Evolutionary conservation across 1,140 invertebrate species (phyloP).

Genomic region (Geopemphigus sp.): DNA sequence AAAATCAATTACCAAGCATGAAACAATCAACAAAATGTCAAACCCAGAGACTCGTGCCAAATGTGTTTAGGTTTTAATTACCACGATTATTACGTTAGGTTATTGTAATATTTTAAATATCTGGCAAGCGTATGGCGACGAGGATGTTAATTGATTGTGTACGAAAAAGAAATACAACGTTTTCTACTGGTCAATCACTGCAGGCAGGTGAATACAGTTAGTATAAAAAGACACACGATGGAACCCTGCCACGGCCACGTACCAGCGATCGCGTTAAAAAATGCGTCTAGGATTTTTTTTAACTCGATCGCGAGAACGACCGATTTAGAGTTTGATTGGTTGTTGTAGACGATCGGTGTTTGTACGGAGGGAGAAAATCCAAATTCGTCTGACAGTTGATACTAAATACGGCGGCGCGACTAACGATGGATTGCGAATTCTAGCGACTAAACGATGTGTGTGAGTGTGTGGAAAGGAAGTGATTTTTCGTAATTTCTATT

Average conservation of each 20-base stretch:
- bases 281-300: background rate
- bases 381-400: background rate
- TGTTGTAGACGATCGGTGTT: background rate
- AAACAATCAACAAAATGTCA: too few species aligned
- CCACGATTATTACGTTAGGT: too few species aligned
- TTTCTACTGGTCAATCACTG: background rate
- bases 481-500: background rate
- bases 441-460: too few species aligned
- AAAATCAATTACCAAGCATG: too few species aligned
- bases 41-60: too few species aligned
- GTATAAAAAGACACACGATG: background rate
- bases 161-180: background rate
- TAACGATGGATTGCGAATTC: too few species aligned
- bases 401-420: too few species aligned
- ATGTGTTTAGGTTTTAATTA: too few species aligned
- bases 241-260: too few species aligned
- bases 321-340: background rate
- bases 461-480: too few species aligned
- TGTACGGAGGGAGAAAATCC: background rate
- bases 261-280: slow-evolving; percentile 13
- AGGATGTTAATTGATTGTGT: background rate
- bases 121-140: too few species aligned
- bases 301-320: background rate
- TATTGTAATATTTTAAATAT: too few species aligned
- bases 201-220: background rate